Percentiles rank a stretch among this genome's conserved stretches.
phyloP scores from a whole-genome alignment of 1,140 invertebrate genomes.

The Drosophila eugracilis region DNA sequence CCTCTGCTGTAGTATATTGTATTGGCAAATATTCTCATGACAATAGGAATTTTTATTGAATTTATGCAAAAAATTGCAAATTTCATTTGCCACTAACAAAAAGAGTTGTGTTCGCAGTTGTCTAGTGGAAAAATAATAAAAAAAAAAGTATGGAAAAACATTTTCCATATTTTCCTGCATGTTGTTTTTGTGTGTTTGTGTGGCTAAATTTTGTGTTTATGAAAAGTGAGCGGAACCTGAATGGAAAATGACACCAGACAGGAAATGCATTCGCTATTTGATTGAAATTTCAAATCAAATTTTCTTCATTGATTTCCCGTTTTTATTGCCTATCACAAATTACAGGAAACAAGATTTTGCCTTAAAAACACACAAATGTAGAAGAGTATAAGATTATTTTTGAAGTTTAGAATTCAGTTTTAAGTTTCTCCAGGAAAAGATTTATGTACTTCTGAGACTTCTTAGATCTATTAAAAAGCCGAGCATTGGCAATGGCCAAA shows the following conservation, averaged over 20 bases:
- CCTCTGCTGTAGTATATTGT: conserved; percentile 53
- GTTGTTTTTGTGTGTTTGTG: conserved; percentile 23
- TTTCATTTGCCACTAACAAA: conserved; percentile 67
- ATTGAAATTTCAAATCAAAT: conserved; percentile 19
- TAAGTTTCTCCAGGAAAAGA: conserved; percentile 41
- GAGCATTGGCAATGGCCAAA: conserved; percentile 27
- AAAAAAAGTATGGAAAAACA: conserved; percentile 8
- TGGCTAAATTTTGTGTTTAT: conserved; percentile 47
- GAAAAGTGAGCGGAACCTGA: conserved; percentile 24
- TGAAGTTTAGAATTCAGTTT: conserved; percentile 29
- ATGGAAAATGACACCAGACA: conserved; percentile 39
- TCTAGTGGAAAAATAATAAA: conserved; percentile 14
- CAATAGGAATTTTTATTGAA: conserved; percentile 83
- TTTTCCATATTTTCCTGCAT: conserved; percentile 34
- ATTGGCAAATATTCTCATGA: conserved; percentile 83
- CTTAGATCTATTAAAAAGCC: conserved; percentile 12
- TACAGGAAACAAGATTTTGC: conserved; percentile 10
- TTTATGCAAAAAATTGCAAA: conserved; percentile 81
- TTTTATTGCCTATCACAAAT: conserved; percentile 9
- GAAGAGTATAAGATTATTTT: no score
- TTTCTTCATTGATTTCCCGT: no score
- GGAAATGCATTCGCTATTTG: conserved; percentile 37
- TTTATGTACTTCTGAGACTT: conserved; percentile 38
- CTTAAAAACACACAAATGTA: no score
- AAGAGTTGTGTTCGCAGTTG: conserved; percentile 28